phyloP scores from a whole-genome alignment of 2,797 vertebrate species.

The Falco peregrinus region DNA sequence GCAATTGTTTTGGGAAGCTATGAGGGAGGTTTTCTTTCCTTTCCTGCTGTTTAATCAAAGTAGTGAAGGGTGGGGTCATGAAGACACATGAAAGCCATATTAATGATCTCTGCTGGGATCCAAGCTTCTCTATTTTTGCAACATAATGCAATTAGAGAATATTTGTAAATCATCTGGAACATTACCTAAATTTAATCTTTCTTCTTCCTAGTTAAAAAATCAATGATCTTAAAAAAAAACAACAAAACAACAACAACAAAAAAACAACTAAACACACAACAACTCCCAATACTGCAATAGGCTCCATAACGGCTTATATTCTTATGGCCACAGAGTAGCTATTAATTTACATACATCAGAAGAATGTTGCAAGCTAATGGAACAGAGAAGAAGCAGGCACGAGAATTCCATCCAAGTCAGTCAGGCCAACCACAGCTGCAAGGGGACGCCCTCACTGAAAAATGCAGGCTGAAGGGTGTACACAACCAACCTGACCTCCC shows the following conservation, averaged over 20 bases:
- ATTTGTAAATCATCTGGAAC: background rate
- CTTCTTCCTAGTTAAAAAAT: background rate
- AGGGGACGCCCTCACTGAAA: background rate
- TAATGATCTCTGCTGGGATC: background rate
- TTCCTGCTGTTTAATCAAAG: constrained; percentile 22
- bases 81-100: background rate
- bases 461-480: background rate
- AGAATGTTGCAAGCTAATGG: background rate
- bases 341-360: background rate
- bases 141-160: background rate
- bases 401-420: background rate
- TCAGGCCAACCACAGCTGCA: background rate
- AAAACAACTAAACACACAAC: too few relatives aligned
- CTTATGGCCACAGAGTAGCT: background rate
- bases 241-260: too few relatives aligned
- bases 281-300: background rate
- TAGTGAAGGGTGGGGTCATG: background rate
- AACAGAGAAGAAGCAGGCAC: background rate
- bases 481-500: background rate
- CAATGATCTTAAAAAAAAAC: too few relatives aligned
- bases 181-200: background rate
- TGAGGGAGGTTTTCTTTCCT: background rate
- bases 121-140: background rate
- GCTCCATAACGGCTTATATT: background rate
- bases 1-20: constrained; percentile 26